Conservation (phyloP, 2,888 invertebrate species). For the Nowickia ferox region DNA sequence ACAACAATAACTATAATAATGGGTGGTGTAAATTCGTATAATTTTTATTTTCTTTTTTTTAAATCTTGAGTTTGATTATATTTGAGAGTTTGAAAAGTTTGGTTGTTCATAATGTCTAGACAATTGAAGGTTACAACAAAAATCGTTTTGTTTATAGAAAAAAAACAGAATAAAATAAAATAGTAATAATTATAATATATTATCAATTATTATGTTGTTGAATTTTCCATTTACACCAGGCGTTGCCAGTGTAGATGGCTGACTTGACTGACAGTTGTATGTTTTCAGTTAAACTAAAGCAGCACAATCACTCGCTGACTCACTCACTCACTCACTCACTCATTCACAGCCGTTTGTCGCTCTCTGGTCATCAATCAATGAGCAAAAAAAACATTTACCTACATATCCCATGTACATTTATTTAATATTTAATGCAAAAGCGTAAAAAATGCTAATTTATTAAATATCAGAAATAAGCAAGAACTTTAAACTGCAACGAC, state of each 20-base stretch:
- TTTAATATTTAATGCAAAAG: slow-evolving; percentile 57
- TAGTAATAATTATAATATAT: not conserved
- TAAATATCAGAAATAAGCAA: slow-evolving; percentile 37
- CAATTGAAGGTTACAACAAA: slow-evolving; percentile 32
- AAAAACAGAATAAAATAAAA: not conserved
- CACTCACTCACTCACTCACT: no score
- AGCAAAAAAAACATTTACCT: not conserved
- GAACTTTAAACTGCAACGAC: slow-evolving; percentile 42
- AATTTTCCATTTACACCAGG: slow-evolving; percentile 30
- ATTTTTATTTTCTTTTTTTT: not conserved
- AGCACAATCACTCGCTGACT: slow-evolving; percentile 22
- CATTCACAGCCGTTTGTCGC: slow-evolving; percentile 2
- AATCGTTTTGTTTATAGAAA: not conserved
- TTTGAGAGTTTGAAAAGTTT: slow-evolving; percentile 3
- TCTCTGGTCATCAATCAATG: slow-evolving; percentile 56
- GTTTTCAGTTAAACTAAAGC: slow-evolving; percentile 41
- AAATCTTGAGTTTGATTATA: not conserved
- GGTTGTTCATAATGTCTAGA: slow-evolving; percentile 34
- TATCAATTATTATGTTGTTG: slow-evolving; percentile 27
- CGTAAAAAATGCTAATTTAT: slow-evolving; percentile 63
- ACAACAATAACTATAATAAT: slow-evolving; percentile 29
- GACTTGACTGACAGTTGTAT: slow-evolving; percentile 24
- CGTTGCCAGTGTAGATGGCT: slow-evolving; percentile 3
- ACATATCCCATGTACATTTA: not conserved
- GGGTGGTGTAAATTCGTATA: slow-evolving; percentile 20